phyloP scores from a whole-genome alignment of 2,888 invertebrate genomes.

The Cyrtodaria siliqua region DNA sequence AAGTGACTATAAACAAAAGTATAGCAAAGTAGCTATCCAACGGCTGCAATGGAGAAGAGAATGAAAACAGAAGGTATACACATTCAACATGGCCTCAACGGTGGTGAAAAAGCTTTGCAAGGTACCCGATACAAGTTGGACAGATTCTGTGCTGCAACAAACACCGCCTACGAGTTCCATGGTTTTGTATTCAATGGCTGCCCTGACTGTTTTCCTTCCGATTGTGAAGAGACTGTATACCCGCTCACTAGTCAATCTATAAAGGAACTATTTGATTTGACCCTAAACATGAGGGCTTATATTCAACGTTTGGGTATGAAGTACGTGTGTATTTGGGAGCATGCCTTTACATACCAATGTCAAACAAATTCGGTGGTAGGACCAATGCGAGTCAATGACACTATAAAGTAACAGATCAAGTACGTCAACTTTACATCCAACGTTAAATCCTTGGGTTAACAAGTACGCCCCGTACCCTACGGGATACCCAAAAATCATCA shows the following conservation, averaged over 20 bases:
- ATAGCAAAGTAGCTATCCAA: constrained; percentile 43
- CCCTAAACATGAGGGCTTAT: background rate
- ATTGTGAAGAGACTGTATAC: too few relatives aligned
- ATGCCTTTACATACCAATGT: background rate
- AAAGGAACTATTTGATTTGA: background rate
- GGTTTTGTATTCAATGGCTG: constrained; percentile 4
- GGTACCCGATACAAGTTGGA: constrained; percentile 41
- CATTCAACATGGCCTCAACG: constrained; percentile 39
- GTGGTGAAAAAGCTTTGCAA: constrained; percentile 14
- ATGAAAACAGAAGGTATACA: background rate
- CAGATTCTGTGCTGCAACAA: constrained; percentile 27
- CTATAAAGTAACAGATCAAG: background rate
- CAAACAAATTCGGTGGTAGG: background rate
- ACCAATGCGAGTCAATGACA: background rate
- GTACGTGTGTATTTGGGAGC: background rate
- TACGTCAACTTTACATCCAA: background rate
- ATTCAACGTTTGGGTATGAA: too few relatives aligned
- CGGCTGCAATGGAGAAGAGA: constrained; percentile 45
- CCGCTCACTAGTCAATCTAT: constrained; percentile 6
- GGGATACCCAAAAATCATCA: constrained; percentile 70
- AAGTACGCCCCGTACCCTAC: constrained; percentile 62
- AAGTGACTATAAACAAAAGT: constrained; percentile 11
- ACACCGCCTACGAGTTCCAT: constrained; percentile 39
- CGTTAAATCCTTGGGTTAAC: too few relatives aligned
- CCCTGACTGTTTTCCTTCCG: too few relatives aligned